phyloP scores from a whole-genome alignment of 2,797 vertebrate genomes.

The Podargus strigoides region DNA sequence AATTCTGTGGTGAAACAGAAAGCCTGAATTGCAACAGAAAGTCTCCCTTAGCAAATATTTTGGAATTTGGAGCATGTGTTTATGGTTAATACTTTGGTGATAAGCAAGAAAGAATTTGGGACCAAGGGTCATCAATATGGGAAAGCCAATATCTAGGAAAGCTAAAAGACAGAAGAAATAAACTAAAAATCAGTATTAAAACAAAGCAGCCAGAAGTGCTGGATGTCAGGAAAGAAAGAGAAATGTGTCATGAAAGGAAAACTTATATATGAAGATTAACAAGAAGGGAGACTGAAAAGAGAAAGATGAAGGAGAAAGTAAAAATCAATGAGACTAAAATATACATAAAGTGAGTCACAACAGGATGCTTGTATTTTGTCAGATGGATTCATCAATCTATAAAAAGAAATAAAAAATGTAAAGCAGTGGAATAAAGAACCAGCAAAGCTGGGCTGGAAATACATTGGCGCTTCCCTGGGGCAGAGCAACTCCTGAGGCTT shows the following conservation, averaged over 20 bases:
- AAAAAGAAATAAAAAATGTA: neutral
- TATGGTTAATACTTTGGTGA: neutral
- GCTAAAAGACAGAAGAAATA: neutral
- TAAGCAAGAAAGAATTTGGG: neutral
- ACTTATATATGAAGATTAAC: neutral
- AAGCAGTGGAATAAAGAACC: neutral
- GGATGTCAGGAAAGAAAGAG: neutral
- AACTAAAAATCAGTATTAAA: neutral
- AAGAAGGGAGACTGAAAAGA: neutral
- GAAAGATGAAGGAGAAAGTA: neutral
- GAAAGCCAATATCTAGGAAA: neutral
- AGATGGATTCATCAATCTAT: neutral
- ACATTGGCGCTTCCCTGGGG: neutral
- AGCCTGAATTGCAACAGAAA: neutral
- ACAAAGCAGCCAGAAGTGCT: neutral
- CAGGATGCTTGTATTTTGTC: neutral
- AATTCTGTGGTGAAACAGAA: neutral
- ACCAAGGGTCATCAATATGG: rapidly evolving
- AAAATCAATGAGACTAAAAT: slow-evolving; percentile 31
- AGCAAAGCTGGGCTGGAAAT: neutral
- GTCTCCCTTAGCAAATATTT: neutral
- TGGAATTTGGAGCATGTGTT: neutral
- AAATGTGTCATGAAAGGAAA: neutral
- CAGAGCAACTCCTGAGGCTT: neutral
- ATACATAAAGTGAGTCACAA: neutral